phyloP scores from a whole-genome alignment of 2,797 vertebrate species.

The Xenops minutus region DNA sequence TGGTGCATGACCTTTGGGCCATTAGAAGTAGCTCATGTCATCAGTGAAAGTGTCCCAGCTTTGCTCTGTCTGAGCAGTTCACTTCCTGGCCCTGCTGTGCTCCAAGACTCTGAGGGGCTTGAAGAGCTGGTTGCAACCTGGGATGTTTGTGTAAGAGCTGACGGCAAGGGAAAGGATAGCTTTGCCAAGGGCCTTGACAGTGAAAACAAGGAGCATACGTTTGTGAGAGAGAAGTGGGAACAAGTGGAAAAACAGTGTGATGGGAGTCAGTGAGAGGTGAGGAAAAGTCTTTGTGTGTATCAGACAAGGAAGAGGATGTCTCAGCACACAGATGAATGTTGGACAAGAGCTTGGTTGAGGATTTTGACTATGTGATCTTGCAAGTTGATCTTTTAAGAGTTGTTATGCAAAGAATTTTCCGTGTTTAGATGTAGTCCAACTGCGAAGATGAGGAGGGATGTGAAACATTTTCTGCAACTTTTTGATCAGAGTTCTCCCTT shows the following conservation, averaged over 20 bases:
- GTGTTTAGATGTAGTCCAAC: not conserved
- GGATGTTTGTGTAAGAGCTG: not conserved
- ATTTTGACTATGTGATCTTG: not conserved
- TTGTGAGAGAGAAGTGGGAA: not conserved
- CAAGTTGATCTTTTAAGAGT: not conserved
- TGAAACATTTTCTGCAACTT: not conserved
- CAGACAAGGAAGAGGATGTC: not conserved
- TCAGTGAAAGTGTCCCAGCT: not conserved
- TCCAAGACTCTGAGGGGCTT: fast-evolving
- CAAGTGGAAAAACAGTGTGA: not conserved
- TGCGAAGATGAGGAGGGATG: not conserved
- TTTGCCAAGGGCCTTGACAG: not conserved
- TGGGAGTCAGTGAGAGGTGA: not conserved
- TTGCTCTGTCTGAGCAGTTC: not conserved
- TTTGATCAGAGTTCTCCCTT: not conserved
- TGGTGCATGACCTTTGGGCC: not conserved
- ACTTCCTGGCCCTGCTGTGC: not conserved
- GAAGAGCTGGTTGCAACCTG: not conserved
- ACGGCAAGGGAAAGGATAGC: not conserved
- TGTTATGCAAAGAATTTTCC: not conserved
- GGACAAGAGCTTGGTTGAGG: not conserved
- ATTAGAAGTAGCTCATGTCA: not conserved
- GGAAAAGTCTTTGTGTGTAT: not conserved
- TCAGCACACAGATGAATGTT: not conserved
- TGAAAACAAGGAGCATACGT: not conserved